Percentiles rank a stretch among this genome's conserved stretches.
Conservation (phyloP, 2,797 vertebrate genomes). For the Syngnathus rostellatus region DNA sequence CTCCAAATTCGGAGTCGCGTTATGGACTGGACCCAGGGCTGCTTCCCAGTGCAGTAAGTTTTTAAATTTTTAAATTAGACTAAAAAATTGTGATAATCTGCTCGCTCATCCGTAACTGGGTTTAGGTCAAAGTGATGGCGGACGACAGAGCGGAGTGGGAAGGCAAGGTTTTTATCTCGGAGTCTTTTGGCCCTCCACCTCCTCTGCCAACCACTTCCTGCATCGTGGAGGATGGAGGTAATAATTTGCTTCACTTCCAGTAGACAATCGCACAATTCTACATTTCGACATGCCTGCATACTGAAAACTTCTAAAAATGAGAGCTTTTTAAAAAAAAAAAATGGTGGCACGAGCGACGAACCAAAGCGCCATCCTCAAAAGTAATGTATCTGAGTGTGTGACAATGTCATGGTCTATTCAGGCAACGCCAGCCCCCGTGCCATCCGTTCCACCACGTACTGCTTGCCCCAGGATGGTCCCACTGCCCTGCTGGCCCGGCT, state of each 20-base stretch:
- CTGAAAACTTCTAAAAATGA: too few species aligned
- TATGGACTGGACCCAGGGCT: slow-evolving; percentile 71
- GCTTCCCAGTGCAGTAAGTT: slow-evolving; percentile 68
- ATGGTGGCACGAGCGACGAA: too few species aligned
- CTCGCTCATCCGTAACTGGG: background rate
- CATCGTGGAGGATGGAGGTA: slow-evolving; percentile 65
- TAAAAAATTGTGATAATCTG: background rate
- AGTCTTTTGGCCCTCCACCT: slow-evolving; percentile 59
- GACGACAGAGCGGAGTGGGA: slow-evolving; percentile 68
- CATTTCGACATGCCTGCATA: too few species aligned
- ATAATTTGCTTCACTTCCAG: background rate
- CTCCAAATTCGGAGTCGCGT: slow-evolving; percentile 60
- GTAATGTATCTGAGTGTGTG: background rate
- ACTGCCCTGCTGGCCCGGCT: slow-evolving; percentile 60
- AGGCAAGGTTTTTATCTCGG: slow-evolving; percentile 64
- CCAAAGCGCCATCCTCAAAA: too few species aligned
- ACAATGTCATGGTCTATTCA: slow-evolving; percentile 18
- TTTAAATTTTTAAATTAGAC: background rate
- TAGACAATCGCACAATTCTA: too few species aligned
- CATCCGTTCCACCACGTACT: slow-evolving; percentile 66
- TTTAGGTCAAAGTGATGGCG: slow-evolving; percentile 66
- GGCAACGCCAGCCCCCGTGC: slow-evolving; percentile 63
- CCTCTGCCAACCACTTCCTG: slow-evolving; percentile 70
- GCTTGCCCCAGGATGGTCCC: slow-evolving; percentile 65
- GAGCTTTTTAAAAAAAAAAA: too few species aligned